Percentiles rank a stretch among this genome's conserved stretches.
Evolutionary conservation across 35 echinoderm and acorn worm species (phyloP).

Genomic region (Heliocidaris erythrogramma): DNA sequence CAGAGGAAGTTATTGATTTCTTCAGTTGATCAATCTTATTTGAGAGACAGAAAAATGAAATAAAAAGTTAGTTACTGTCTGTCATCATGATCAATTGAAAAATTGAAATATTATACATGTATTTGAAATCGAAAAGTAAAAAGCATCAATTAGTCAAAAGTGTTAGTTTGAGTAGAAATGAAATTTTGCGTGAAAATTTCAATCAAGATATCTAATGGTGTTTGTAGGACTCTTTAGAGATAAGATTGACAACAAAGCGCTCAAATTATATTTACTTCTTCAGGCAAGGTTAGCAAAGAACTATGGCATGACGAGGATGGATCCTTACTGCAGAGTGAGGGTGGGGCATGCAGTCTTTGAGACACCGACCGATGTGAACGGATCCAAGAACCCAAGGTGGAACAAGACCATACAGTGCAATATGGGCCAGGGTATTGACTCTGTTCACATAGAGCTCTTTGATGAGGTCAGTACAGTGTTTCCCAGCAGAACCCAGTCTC

Average conservation of each 20-base stretch:
- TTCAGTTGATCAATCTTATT: background rate
- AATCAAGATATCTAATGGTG: background rate
- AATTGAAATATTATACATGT: background rate
- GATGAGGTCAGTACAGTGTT: constrained; percentile 76
- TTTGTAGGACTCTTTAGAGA: background rate
- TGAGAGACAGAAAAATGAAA: no score
- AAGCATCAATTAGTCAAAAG: background rate
- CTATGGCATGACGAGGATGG: constrained; percentile 95
- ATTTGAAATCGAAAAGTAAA: background rate
- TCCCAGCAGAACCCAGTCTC: no score
- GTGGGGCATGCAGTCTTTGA: constrained; percentile 99
- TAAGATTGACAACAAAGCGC: background rate
- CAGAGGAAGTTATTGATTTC: background rate
- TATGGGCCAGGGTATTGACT: constrained; percentile 79
- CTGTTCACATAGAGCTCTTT: constrained; percentile 95
- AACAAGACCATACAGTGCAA: constrained; percentile 99
- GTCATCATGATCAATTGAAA: background rate
- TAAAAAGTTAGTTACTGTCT: background rate
- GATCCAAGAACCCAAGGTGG: constrained; percentile 96
- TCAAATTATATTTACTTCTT: background rate
- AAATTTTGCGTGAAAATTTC: background rate
- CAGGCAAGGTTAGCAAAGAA: constrained; percentile 97
- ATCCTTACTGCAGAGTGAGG: constrained; percentile 94
- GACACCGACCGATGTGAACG: constrained; percentile 93
- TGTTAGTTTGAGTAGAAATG: background rate